Percentiles rank a stretch among this genome's conserved stretches.
These are phyloP conservation scores for Amphipyra tragopoginis DNA, from an alignment of 2,888 invertebrate genomes.

Conservation along the genomic window DNA sequence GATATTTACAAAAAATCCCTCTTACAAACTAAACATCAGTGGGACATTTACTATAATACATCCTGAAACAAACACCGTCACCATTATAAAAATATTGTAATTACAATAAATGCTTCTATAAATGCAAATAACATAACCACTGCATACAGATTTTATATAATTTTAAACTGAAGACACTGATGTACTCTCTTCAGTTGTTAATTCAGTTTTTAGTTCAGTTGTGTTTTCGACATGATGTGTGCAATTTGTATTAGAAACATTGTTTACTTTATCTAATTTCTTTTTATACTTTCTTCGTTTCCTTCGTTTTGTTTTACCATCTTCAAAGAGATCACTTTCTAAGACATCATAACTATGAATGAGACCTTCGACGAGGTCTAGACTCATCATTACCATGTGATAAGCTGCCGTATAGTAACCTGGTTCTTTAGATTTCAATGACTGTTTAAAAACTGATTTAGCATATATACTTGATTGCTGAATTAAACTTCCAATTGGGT, in stretches of 20 bases:
- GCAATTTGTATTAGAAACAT: constrained; percentile 15
- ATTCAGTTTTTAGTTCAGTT: constrained; percentile 1
- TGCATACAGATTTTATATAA: background rate
- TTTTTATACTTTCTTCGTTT: constrained; percentile 54
- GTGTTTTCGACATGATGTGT: constrained; percentile 14
- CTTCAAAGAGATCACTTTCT: constrained; percentile 59
- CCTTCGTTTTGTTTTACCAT: constrained; percentile 45
- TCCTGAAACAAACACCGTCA: constrained; percentile 52
- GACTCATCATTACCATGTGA: constrained; percentile 72
- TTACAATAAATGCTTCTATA: constrained; percentile 63
- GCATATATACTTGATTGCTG: constrained; percentile 66
- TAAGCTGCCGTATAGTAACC: constrained; percentile 76
- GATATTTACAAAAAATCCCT: constrained; percentile 77
- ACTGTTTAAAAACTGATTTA: constrained; percentile 68
- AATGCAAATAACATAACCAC: constrained; percentile 59
- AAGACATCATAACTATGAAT: constrained; percentile 72
- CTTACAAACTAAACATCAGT: constrained; percentile 46
- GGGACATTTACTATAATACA: constrained; percentile 36
- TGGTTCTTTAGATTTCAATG: constrained; percentile 71
- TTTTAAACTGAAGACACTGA: constrained; percentile 10
- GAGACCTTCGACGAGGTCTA: constrained; percentile 79
- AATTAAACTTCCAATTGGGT: constrained; percentile 64
- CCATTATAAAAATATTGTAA: constrained; percentile 44
- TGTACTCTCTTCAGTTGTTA: background rate
- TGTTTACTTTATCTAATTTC: constrained; percentile 34